These are phyloP conservation scores for Ophiodon elongatus DNA, from an alignment of 2,113 vertebrate species.

Conservation along the genomic window DNA sequence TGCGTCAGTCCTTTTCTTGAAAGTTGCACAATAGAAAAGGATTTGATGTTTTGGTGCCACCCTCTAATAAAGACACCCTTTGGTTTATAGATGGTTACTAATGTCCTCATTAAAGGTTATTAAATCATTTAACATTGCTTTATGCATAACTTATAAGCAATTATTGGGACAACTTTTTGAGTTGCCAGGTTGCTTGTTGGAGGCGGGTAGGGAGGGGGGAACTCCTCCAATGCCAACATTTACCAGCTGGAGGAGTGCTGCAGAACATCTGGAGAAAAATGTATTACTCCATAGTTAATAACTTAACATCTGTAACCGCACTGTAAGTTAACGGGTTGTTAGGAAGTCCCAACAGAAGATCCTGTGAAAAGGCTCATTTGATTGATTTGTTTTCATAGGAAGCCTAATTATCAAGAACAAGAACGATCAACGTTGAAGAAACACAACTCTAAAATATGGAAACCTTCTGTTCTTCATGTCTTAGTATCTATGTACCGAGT, in stretches of 20 bases:
- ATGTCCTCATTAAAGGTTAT: background rate
- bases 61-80: background rate
- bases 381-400: background rate
- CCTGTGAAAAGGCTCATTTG: background rate
- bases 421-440: too few relatives aligned
- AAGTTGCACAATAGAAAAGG: background rate
- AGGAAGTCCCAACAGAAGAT: background rate
- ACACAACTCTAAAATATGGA: too few relatives aligned
- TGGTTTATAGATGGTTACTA: background rate
- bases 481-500: too few relatives aligned
- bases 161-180: background rate
- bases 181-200: background rate
- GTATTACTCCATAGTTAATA: background rate
- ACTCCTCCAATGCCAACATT: background rate
- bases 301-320: background rate
- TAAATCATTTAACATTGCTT: background rate
- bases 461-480: too few relatives aligned
- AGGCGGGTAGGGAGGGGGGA: background rate
- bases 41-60: background rate
- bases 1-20: background rate
- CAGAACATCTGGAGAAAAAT: constrained; percentile 8
- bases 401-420: background rate
- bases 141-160: background rate
- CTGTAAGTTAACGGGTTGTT: background rate
- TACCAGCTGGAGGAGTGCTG: background rate